These are phyloP conservation scores for Cossypha caffra DNA, from an alignment of 2,797 vertebrate species.

Conservation along the genomic window DNA sequence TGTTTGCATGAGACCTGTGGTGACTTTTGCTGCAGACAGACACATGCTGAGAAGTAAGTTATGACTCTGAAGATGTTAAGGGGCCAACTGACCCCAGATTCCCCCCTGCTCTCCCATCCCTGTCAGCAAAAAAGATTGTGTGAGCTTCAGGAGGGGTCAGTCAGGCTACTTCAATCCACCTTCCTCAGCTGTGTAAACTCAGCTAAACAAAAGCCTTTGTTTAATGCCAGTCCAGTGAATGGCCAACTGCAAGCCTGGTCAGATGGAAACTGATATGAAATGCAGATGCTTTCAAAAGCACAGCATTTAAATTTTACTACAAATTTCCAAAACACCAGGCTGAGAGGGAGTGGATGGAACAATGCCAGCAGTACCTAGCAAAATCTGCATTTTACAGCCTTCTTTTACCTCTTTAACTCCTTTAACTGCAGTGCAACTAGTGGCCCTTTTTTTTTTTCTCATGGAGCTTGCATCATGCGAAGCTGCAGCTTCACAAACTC, in stretches of 20 bases:
- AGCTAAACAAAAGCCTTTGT: conserved; percentile 56
- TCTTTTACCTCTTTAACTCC: neutral
- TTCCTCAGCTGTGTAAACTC: conserved; percentile 48
- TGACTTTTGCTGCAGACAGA: neutral
- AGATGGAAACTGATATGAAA: conserved; percentile 35
- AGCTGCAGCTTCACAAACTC: neutral
- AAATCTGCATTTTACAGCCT: conserved; percentile 2
- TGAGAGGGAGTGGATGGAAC: neutral
- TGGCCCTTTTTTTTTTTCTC: neutral
- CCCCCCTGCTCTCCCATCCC: neutral
- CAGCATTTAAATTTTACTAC: neutral
- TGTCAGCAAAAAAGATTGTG: neutral
- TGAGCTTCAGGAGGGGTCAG: neutral
- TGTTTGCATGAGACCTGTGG: neutral
- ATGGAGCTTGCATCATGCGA: neutral
- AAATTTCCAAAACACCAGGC: neutral
- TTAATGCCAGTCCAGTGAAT: neutral
- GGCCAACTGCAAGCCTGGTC: neutral
- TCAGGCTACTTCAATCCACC: conserved; percentile 18
- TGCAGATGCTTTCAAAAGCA: neutral
- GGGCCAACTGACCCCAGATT: neutral
- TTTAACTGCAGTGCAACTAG: neutral
- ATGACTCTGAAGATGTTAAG: neutral
- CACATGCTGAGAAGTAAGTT: neutral
- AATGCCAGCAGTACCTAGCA: neutral